phyloP scores from a whole-genome alignment of 2,113 vertebrate species.

The Cynopterus brachyotis region DNA sequence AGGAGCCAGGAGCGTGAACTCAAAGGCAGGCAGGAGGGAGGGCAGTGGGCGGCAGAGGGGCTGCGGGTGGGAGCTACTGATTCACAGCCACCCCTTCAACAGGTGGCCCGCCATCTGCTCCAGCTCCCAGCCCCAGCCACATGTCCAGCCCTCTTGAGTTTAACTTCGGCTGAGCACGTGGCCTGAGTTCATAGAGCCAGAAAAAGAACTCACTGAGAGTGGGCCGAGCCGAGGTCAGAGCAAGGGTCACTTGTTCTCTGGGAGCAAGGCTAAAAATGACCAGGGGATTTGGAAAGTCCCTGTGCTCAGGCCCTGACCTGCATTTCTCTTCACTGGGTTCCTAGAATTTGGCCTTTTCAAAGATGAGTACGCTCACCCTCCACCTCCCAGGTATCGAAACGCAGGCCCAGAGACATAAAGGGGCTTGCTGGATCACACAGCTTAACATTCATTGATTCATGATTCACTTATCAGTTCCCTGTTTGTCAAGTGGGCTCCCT shows the following conservation, averaged over 20 bases:
- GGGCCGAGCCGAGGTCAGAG: neutral
- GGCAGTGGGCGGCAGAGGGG: neutral
- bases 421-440: neutral
- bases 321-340: neutral
- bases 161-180: neutral
- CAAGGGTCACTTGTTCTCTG: slow-evolving; percentile 39
- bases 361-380: neutral
- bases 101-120: slow-evolving; percentile 75
- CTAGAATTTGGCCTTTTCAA: neutral
- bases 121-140: neutral
- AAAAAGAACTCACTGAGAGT: slow-evolving; percentile 66
- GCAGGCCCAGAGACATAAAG: neutral
- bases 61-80: neutral
- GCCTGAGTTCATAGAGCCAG: slow-evolving; percentile 70
- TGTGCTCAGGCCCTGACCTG: neutral
- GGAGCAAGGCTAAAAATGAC: slow-evolving; percentile 62
- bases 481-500: neutral
- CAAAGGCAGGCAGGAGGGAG: neutral
- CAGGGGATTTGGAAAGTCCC: slow-evolving; percentile 60
- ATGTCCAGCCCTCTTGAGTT: slow-evolving; percentile 42
- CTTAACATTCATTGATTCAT: rapidly evolving
- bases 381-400: rapidly evolving
- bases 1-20: neutral
- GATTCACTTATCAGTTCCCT: rapidly evolving
- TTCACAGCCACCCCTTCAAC: slow-evolving; percentile 70